These are phyloP conservation scores for Geothlypis trichas DNA, from an alignment of 2,113 vertebrate species.

Conservation along the genomic window DNA sequence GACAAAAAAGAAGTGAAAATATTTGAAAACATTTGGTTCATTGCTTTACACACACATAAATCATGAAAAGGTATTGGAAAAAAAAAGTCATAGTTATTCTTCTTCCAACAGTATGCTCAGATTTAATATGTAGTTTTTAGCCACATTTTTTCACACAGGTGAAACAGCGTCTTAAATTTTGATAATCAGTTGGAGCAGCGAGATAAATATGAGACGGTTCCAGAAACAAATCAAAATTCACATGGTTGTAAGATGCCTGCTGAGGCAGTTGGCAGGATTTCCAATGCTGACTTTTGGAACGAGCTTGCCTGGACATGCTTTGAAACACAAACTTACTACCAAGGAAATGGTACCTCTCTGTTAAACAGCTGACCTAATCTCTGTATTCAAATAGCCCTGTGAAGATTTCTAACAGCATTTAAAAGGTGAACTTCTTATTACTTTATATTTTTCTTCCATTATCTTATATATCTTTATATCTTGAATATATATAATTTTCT, in stretches of 20 bases:
- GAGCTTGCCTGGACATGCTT: background rate
- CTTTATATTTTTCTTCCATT: background rate
- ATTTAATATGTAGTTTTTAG: background rate
- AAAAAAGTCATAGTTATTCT: background rate
- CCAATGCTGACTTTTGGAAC: background rate
- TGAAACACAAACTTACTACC: background rate
- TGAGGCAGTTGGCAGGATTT: constrained; percentile 14
- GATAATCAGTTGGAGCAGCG: background rate
- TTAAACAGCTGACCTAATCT: background rate
- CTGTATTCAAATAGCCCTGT: background rate
- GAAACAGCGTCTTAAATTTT: background rate
- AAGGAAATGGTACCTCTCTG: background rate
- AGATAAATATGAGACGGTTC: background rate
- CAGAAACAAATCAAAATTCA: background rate
- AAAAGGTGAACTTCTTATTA: background rate
- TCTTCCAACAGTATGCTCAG: background rate
- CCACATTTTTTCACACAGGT: background rate
- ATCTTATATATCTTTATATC: background rate
- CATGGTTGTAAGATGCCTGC: background rate
- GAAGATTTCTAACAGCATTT: background rate
- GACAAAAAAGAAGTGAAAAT: background rate
- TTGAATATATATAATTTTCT: background rate
- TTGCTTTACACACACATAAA: background rate
- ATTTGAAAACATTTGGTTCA: background rate
- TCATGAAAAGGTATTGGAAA: background rate